phyloP scores from a whole-genome alignment of 2,797 vertebrate species.

The Furcifer pardalis region DNA sequence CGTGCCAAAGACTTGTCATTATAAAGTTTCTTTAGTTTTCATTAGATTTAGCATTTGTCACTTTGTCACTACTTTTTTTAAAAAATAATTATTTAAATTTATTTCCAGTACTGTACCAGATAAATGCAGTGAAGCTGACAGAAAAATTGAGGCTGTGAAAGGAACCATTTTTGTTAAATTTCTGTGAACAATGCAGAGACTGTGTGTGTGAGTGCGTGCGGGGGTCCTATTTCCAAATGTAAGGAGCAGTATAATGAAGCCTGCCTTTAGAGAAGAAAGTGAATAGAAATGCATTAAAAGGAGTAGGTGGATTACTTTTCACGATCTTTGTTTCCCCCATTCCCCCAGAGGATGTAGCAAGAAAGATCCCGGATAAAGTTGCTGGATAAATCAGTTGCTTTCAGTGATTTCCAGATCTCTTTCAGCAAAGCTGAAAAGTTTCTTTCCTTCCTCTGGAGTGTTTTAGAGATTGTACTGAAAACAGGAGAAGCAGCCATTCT shows the following conservation, averaged over 20 bases:
- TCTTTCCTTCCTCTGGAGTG: background rate
- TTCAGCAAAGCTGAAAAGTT: background rate
- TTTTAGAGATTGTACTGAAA: background rate
- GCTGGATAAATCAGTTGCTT: no score
- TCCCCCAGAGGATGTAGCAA: no score
- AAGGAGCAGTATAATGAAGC: conserved; percentile 28
- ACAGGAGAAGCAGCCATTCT: no score
- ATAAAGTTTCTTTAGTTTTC: conserved; percentile 42
- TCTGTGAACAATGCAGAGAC: conserved; percentile 20
- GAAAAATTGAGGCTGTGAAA: conserved; percentile 44
- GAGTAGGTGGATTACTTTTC: no score
- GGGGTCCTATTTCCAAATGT: background rate
- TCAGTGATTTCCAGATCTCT: background rate
- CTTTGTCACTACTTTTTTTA: conserved; percentile 43
- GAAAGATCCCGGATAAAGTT: no score
- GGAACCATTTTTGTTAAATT: conserved; percentile 16
- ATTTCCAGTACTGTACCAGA: conserved; percentile 45
- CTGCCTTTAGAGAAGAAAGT: conserved; percentile 35
- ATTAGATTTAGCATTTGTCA: conserved; percentile 44
- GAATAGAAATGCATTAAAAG: conserved; percentile 6
- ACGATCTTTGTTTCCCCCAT: background rate
- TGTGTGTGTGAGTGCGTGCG: conserved; percentile 29
- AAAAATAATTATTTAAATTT: conserved; percentile 50
- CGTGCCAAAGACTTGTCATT: conserved; percentile 13
- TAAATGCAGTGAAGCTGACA: conserved; percentile 30